Evolutionary conservation across 2,113 vertebrate genomes (phyloP).

Genomic region (Podiceps cristatus): DNA sequence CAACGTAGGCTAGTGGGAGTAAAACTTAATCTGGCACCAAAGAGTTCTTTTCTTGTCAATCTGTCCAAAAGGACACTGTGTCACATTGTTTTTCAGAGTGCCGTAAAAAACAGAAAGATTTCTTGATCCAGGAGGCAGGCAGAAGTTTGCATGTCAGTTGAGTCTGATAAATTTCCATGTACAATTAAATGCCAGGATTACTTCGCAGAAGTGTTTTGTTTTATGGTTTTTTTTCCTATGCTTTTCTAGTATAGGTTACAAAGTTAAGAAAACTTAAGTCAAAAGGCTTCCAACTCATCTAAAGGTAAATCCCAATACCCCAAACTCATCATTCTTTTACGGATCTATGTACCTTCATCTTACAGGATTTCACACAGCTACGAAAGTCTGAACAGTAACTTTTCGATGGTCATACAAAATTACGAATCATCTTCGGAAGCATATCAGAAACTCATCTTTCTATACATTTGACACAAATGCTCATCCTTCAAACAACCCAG

Average conservation of each 20-base stretch:
- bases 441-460: background rate
- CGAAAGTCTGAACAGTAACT: background rate
- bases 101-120: background rate
- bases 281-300: background rate
- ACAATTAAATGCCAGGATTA: background rate
- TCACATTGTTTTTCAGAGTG: background rate
- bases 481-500: background rate
- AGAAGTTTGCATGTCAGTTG: background rate
- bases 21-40: background rate
- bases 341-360: background rate
- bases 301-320: background rate
- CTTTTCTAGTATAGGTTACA: background rate
- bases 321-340: accelerated
- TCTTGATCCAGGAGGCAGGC: background rate
- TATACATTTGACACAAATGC: background rate
- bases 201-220: background rate
- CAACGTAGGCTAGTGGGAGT: background rate
- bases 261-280: background rate
- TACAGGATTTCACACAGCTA: background rate
- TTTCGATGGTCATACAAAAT: background rate
- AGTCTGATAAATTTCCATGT: background rate
- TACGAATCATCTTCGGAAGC: background rate
- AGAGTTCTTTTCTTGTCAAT: background rate
- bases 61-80: background rate
- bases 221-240: background rate